These are phyloP conservation scores for Drosophila eohydei DNA, from an alignment of 2,888 invertebrate species.

Conservation along the genomic window DNA sequence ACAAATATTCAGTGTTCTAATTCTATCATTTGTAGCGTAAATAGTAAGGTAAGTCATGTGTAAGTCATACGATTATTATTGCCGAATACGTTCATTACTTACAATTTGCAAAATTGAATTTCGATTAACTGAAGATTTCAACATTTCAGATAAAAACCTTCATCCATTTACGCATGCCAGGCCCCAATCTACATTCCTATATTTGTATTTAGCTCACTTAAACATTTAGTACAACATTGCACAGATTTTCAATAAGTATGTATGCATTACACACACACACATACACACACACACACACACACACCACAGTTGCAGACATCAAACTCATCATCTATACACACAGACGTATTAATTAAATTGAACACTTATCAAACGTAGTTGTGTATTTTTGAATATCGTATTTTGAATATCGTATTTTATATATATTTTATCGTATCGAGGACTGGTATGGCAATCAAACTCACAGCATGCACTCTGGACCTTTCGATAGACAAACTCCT, in stretches of 20 bases:
- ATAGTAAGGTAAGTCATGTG: conserved; percentile 41
- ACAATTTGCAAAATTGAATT: neutral
- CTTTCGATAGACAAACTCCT: conserved; percentile 21
- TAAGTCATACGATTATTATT: conserved; percentile 18
- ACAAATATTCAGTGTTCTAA: conserved; percentile 18
- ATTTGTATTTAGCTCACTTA: conserved; percentile 10
- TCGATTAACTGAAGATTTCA: neutral
- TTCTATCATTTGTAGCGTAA: conserved; percentile 32
- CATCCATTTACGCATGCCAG: conserved; percentile 21
- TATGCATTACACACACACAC: conserved; percentile 11
- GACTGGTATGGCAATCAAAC: conserved; percentile 54
- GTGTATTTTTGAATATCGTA: conserved; percentile 37
- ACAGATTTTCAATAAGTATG: conserved; percentile 26
- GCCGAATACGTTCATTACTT: conserved; percentile 6
- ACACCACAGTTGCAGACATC: conserved; percentile 1
- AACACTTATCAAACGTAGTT: conserved; percentile 36
- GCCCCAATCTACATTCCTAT: conserved; percentile 5
- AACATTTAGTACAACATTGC: conserved; percentile 18
- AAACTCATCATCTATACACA: conserved; percentile 2
- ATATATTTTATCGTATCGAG: conserved; percentile 52
- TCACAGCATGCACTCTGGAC: conserved; percentile 46
- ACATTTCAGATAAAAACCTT: conserved; percentile 6
- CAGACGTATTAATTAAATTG: conserved; percentile 20
- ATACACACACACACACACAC: neutral
- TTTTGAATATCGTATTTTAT: conserved; percentile 32